phyloP scores from a whole-genome alignment of 2,888 invertebrate genomes.

The Ashinkailepas kermadecensis region DNA sequence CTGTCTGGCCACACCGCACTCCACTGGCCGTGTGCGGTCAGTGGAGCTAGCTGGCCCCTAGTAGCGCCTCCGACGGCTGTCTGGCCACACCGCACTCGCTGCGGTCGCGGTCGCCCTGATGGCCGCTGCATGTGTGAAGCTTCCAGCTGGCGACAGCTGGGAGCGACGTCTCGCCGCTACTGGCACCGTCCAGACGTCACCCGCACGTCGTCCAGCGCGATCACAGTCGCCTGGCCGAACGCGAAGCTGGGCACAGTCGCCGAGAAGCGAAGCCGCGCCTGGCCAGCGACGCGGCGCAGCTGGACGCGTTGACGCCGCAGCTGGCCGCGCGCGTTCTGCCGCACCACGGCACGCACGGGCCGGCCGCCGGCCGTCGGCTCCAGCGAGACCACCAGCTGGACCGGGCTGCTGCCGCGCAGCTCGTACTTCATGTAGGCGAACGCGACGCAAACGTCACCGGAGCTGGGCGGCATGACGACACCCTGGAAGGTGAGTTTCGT shows the following conservation, averaged over 20 bases:
- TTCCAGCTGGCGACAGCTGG: too few species aligned
- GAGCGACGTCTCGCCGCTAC: too few species aligned
- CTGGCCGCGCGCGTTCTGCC: slow-evolving; percentile 1
- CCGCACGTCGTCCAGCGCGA: background rate
- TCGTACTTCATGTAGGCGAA: slow-evolving; percentile 21
- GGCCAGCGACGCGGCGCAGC: background rate
- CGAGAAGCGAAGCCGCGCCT: background rate
- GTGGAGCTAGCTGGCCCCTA: too few species aligned
- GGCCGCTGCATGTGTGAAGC: too few species aligned
- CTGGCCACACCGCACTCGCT: too few species aligned
- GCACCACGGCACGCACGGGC: background rate
- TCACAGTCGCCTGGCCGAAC: slow-evolving; percentile 3
- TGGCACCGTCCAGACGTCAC: background rate
- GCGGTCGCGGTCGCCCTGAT: too few species aligned
- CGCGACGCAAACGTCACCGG: background rate
- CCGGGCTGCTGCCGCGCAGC: background rate
- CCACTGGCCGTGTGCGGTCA: too few species aligned
- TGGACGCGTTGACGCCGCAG: background rate
- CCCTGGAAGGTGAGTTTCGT: slow-evolving; percentile 3
- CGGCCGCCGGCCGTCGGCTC: background rate
- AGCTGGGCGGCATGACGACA: background rate
- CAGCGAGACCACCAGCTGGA: background rate
- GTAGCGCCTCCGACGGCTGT: too few species aligned
- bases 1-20: too few species aligned
- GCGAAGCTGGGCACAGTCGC: background rate